Evolutionary conservation across 1,140 invertebrate species (phyloP).

Genomic region (Drepana arcuata): DNA sequence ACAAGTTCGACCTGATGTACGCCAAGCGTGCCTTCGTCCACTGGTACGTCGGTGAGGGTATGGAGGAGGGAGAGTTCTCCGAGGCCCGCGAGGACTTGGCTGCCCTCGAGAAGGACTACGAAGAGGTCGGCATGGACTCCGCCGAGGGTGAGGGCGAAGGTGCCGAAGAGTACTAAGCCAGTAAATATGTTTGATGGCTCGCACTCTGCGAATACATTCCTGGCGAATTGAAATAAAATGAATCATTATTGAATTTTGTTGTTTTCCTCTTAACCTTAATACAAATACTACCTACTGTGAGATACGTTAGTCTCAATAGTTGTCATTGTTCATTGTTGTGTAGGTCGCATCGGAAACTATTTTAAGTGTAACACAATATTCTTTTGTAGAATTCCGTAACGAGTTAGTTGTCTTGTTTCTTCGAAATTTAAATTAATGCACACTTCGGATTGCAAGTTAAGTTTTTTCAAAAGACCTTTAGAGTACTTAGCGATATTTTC

Average conservation of each 20-base stretch:
- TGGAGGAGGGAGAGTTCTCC: conserved; percentile 90
- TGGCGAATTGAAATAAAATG: conserved; percentile 45
- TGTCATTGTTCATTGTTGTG: no score
- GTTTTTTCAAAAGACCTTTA: no score
- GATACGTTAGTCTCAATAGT: no score
- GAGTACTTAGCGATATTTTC: no score
- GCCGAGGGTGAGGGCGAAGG: conserved; percentile 81
- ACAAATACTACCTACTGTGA: no score
- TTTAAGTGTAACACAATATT: no score
- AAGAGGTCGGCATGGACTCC: conserved; percentile 85
- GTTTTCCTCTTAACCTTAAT: conserved; percentile 15
- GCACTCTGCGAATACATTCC: conserved; percentile 49
- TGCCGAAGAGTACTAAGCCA: conserved; percentile 78
- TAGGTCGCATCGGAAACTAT: no score
- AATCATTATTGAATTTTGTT: conserved; percentile 13
- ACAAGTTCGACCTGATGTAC: conserved; percentile 91
- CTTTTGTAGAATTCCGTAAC: no score
- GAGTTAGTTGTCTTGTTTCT: no score
- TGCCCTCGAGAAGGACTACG: conserved; percentile 90
- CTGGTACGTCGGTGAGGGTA: conserved; percentile 90
- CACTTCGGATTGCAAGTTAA: no score
- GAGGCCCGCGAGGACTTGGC: conserved; percentile 91
- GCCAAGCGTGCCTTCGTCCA: conserved; percentile 89
- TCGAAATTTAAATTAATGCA: no score
- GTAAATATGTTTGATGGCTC: conserved; percentile 25